Percentiles rank a stretch among this genome's conserved stretches.
Evolutionary conservation across 2,888 invertebrate species (phyloP).

Genomic region (Cremastinae sp.): DNA sequence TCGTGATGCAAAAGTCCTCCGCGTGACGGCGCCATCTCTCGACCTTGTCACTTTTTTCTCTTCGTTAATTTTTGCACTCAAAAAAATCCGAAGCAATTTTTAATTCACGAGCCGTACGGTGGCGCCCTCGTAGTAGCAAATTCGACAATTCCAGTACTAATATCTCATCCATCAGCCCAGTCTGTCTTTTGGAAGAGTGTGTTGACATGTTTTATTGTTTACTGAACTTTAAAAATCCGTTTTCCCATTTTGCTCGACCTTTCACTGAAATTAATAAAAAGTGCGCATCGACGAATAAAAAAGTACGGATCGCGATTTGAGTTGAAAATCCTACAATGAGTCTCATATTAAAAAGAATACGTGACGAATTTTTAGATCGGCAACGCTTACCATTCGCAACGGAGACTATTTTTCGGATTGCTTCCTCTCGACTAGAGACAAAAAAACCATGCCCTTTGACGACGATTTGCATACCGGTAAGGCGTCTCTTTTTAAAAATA

Average conservation of each 20-base stretch:
- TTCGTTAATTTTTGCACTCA: no score
- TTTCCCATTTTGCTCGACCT: constrained; percentile 15
- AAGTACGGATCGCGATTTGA: not conserved
- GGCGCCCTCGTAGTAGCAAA: no score
- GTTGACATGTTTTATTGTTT: not conserved
- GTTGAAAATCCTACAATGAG: not conserved
- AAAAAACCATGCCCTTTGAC: constrained; percentile 43
- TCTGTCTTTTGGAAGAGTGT: no score
- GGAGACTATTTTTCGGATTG: constrained; percentile 56
- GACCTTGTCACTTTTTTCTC: no score
- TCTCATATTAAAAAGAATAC: constrained; percentile 14
- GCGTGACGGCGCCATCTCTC: no score
- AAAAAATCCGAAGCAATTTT: no score
- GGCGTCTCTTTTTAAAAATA: constrained; percentile 36
- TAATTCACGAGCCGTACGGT: no score
- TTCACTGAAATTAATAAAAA: constrained; percentile 8
- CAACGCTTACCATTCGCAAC: constrained; percentile 47
- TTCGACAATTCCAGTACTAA: no score
- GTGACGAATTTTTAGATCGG: constrained; percentile 56
- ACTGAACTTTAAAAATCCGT: constrained; percentile 5
- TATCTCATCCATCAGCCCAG: no score
- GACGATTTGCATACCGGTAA: constrained; percentile 50
- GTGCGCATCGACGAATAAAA: constrained; percentile 23
- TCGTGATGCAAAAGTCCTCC: no score
- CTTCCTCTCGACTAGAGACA: constrained; percentile 53